Base-by-base conservation (phyloP, 2,888 invertebrate species). In the Lepetodrilus schrolli region DNA sequence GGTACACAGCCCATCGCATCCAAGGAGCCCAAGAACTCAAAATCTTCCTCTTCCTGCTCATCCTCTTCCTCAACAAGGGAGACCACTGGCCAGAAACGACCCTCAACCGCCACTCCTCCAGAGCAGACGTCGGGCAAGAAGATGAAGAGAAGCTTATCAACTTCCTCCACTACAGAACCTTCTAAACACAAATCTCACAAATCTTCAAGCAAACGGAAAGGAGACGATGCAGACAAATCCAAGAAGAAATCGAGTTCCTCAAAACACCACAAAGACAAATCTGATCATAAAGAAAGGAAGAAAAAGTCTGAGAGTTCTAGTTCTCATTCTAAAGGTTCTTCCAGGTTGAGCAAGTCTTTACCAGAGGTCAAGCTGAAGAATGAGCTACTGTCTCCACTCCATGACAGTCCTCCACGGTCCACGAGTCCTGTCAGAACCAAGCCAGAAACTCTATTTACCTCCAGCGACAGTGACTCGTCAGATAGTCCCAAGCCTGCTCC, bases 81-180 rank as follows among this genome's bases (percentile, higher is more conserved):
- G 38, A 68, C 48, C 8, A 38, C 48, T 5, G 71, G 66, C 30
- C 47, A 69, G 21, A 76, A 76, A 26, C 58, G 74, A 43, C 49
- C 43, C 23, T 72, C 74, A 30, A 75, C 74, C 8, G 50, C 74
- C 4, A 68, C 71, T 17, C 37, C 70, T 17, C 21, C 48, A 13
- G 76, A 78, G 47, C 47, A 48, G 21, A 47, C 70, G 17, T 58
- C 34, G 23, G 10, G n/a, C 77, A 83, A 77, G 74, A 81, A 70
- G 78, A 77, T 71, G 75, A 80, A 43, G 80, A 80, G 37, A 74
- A 75, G 68, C 65, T 48, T 38, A 23, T 72, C 72, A 20, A 47
- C 66, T n/a, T 36, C 58, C n/a, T 58, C 58, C 30, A 70, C 37
- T 30, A 51, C 72, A 23, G 71, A 75, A 30, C 74, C 74, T 47